Evolutionary conservation across 2,113 vertebrate genomes (phyloP), one percentile per base, ranked within the genome.

Genomic region (Chaetodon auriga): DNA sequence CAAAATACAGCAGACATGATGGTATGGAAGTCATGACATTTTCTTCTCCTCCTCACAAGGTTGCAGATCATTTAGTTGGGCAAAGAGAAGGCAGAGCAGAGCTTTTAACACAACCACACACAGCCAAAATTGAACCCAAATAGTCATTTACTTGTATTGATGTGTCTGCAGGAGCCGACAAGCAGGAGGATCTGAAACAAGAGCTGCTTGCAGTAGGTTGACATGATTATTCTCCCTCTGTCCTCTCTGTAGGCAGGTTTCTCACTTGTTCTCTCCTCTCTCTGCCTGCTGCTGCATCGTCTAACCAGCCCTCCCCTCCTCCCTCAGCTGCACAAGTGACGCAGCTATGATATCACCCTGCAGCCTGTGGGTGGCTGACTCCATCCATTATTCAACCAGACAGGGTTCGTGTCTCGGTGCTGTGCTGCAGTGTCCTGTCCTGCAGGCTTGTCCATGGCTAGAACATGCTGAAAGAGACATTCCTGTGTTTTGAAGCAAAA

Each of bases 71-170:
- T 54, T 82, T 48, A 18, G 64, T 58, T 51, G 8, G 68, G 21
- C 30, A 51, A 49, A 68, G 23, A 76, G 12, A 19, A 48, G 30
- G 43, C 14, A 68, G 60, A 71, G 23, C 14, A 30, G 75, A 64
- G 38, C 69, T 57, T 63, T 66, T 19, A 70, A 68, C 64, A 87
- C 54, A 81, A 19, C 8, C 15, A 53, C 57, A 80, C 7, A 41
- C 68, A 62, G 11, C 61, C 12, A 82, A 38, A 65, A 74, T 63
- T 3, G 69, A 80, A 68, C 49, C 0, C 23, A 79, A 76, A 75
- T 10, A 10, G 11, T 2, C 2, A 86, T 89, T 90, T 94, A 95
- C 95, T 93, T 92, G 94, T 78, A 55, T 87, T 62, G 80, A 83
- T 80, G 81, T 71, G 71, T 69, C 89, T 84, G 84, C 90, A 93